Evolutionary conservation across 1,140 invertebrate genomes (phyloP).

Genomic region (Chrysoperla carnea): DNA sequence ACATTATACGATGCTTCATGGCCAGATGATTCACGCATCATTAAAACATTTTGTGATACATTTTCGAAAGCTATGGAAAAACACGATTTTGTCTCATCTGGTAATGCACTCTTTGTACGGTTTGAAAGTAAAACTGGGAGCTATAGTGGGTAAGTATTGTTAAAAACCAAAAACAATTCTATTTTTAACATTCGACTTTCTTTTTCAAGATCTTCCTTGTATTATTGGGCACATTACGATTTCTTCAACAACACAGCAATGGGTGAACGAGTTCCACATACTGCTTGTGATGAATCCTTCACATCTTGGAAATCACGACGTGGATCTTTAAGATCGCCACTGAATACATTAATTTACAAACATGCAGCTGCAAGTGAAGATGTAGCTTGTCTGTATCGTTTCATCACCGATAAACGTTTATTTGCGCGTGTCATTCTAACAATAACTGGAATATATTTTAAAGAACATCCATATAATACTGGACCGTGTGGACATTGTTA

Average conservation of each 20-base stretch:
- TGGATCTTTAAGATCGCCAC: constrained; percentile 55
- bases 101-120: constrained; percentile 65
- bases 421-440: constrained; percentile 64
- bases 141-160: constrained; percentile 51
- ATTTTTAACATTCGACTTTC: background rate
- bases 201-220: constrained; percentile 48
- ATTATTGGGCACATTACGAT: constrained; percentile 84
- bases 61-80: constrained; percentile 83
- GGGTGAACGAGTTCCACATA: constrained; percentile 57
- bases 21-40: constrained; percentile 70
- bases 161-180: background rate
- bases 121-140: constrained; percentile 84
- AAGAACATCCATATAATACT: constrained; percentile 57
- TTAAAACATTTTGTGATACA: constrained; percentile 84
- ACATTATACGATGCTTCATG: constrained; percentile 72
- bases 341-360: constrained; percentile 75
- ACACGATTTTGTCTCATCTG: constrained; percentile 75
- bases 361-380: constrained; percentile 42
- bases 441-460: constrained; percentile 48
- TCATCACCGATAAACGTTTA: constrained; percentile 59
- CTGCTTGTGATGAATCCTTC: constrained; percentile 71
- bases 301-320: constrained; percentile 53
- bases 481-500: constrained; percentile 66
- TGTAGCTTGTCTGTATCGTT: constrained; percentile 63
- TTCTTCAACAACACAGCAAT: constrained; percentile 80